phyloP scores from a whole-genome alignment of 2,797 vertebrate genomes.

The Diplodus puntazzo region DNA sequence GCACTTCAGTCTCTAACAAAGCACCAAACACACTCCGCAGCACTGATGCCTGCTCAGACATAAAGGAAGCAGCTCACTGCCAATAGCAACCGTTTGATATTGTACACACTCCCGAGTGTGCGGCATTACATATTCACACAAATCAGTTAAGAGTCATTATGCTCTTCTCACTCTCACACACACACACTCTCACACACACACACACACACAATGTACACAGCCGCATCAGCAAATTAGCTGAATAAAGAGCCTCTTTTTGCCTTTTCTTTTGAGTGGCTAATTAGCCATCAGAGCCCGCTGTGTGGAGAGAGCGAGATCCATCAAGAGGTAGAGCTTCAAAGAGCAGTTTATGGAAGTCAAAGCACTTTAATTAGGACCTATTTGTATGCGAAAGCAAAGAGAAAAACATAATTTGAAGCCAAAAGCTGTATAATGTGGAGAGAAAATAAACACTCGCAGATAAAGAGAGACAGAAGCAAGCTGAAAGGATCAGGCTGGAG shows the following conservation, averaged over 20 bases:
- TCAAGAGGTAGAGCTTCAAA: constrained; percentile 86
- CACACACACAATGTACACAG: constrained; percentile 64
- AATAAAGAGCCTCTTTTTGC: constrained; percentile 81
- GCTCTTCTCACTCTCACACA: constrained; percentile 71
- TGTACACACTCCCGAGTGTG: constrained; percentile 47
- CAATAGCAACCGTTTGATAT: constrained; percentile 62
- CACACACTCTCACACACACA: constrained; percentile 67
- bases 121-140: constrained; percentile 68
- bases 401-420: constrained; percentile 77
- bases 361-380: constrained; percentile 87
- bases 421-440: constrained; percentile 66
- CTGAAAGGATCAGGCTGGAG: constrained; percentile 30
- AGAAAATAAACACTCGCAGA: constrained; percentile 66
- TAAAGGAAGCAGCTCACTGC: constrained; percentile 54
- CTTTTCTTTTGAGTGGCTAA: constrained; percentile 82
- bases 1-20: constrained; percentile 44
- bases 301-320: constrained; percentile 77
- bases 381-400: constrained; percentile 77
- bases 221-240: constrained; percentile 79
- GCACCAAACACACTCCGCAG: constrained; percentile 39
- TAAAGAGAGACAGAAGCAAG: constrained; percentile 50
- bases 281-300: constrained; percentile 82
- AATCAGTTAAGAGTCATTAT: constrained; percentile 80
- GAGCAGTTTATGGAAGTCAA: constrained; percentile 83
- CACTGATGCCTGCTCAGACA: constrained; percentile 47